Conservation (phyloP, 2,797 vertebrate species). For the Odontamblyopus rebecca region DNA sequence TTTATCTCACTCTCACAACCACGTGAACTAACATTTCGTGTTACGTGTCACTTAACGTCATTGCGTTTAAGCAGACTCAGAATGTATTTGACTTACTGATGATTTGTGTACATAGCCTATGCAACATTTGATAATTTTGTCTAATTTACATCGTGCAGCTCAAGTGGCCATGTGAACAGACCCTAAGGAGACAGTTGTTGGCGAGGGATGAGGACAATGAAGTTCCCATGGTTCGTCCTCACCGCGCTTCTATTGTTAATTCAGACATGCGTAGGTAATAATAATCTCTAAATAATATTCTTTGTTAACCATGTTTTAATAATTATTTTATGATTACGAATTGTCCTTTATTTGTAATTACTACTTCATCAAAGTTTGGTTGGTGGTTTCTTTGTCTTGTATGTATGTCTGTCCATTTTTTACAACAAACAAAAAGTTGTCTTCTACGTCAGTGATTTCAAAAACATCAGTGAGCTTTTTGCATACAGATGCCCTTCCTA, state of each 20-base stretch:
- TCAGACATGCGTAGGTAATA: constrained; percentile 22
- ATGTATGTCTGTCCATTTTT: not conserved
- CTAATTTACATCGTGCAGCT: not conserved
- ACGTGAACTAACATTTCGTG: not conserved
- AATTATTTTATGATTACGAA: not conserved
- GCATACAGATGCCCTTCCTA: not conserved
- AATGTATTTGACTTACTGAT: not conserved
- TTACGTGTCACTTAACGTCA: not conserved
- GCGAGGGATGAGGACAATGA: constrained; percentile 41
- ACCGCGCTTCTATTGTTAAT: constrained; percentile 35
- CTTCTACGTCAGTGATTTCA: not conserved
- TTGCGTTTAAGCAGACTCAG: not conserved
- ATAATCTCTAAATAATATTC: not conserved
- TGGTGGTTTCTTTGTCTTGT: not conserved
- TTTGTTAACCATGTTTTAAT: not conserved
- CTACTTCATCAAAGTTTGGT: not conserved
- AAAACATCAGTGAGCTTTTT: not conserved
- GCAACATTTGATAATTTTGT: not conserved
- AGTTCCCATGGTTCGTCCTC: constrained; percentile 41
- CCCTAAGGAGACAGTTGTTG: constrained; percentile 10
- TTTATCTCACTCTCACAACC: not conserved
- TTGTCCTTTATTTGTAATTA: not conserved
- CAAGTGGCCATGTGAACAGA: constrained; percentile 25
- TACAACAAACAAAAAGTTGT: not conserved
- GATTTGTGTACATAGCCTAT: not conserved